Evolutionary conservation across 2,888 invertebrate species (phyloP), one percentile per base, ranked within the genome.

Genomic region (Microctonus brassicae): DNA sequence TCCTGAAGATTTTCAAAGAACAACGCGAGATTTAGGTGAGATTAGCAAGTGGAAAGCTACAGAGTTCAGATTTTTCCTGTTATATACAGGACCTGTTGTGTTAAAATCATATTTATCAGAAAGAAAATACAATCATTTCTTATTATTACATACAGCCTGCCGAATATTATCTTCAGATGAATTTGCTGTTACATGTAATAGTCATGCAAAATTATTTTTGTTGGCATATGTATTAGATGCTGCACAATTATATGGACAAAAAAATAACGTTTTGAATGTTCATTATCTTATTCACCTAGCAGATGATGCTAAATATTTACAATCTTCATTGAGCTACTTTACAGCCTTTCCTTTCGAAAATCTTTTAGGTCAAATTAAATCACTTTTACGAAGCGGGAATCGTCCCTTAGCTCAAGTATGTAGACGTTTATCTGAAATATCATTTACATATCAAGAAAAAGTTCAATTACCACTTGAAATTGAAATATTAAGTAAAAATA

Each of bases 281-380:
- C 86, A 86, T 75, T 73, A 73, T 17, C 63, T 76, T 4, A 62
- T 76, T 26, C 76, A 76, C 24, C 33, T 78, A 10, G 75, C 74
- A 20, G 76, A 78, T 68, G 76, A 78, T 64, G 73, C 52, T 1
- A 64, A 65, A 22, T 64, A 75, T 53, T 65, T 75, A 66, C 13
- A 39, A 7, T 72, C 63, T 39, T 47, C 67, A 4, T 65, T 76
- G 26, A 71, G 26, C 10, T 17, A 9, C 47, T 66, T 75, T 0
- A 72, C 65, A 52, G 74, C 73, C 36, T 75, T 75, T 67, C 70
- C 72, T 0, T 78, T 78, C 39, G 76, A 75, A 67, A 77, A 24
- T 71, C 26, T 68, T 7, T 66, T 78, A 9, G 77, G 76, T 1
- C 53, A 73, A 66, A 47, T 78, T 9, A 77, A 76, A 71, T 57